Base-by-base conservation (phyloP, 2,888 invertebrate species). In the Eurytoma adleriae region DNA sequence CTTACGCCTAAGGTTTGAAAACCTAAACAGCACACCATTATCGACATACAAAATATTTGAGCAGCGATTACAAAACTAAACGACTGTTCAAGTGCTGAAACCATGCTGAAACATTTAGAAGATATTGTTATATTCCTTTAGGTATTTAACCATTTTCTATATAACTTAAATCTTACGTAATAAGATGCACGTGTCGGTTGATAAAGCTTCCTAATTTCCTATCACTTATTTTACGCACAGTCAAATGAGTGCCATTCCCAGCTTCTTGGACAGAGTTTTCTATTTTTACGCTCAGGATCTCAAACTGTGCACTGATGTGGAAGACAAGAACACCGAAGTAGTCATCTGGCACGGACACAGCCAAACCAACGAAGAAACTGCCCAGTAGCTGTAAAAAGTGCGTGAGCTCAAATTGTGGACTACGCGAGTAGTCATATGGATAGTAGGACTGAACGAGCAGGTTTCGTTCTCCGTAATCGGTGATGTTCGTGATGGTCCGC, bases 271-370 rank as follows among this genome's bases (percentile, higher is more conserved):
- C 18, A 3, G 40, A 62, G 20, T 62, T n/a, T 5, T 57, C 56
- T 2, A 79, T 7, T n/a, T 62, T 40, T 0, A 1, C 13, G 1
- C 68, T 57, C 0, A 79, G 59, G n/a, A 79, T 79, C 10, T 59
- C 48, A 4, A 75, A 71, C 20, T 80, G 80, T 0, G 71, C 80
- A 7, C 80, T 72, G 16, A 20, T 7, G 50, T 80, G 80, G 59
- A 76, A 76, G 7, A 54, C 71, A 54, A 80, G n/a, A 54, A 54
- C 70, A 7, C n/a, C 71, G 24, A 71, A 76, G 16, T 61, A 80
- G 18, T 76, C 54, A 5, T 80, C 71, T 0, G 80, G 71, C 16
- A 80, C 24, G 2, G 48, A 5, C 1, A 70, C 3, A 3, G 59
- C 24, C 59, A 79, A 70, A 0, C 27, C 40, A 3, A 71, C 48